A percentile compares a stretch with the other conserved stretches of the same genome.
Conservation (phyloP, 1,140 invertebrate species). For the Samia ricini region DNA sequence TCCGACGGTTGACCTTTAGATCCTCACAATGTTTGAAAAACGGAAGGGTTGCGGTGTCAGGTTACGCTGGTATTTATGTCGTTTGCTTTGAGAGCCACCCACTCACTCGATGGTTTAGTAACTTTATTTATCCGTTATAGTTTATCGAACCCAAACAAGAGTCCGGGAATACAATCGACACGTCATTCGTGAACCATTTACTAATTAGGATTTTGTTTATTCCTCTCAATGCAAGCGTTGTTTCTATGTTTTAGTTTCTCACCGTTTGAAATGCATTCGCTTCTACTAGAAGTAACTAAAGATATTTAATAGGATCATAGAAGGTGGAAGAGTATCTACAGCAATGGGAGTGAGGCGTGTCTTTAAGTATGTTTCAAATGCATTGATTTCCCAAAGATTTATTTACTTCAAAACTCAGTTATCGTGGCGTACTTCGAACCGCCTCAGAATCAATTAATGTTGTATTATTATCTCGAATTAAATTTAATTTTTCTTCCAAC, state of each 20-base stretch:
- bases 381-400: no score
- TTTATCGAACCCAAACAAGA: slow-evolving; percentile 27
- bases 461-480: no score
- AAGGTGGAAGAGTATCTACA: no score
- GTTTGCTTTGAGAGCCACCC: slow-evolving; percentile 15
- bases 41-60: neutral
- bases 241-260: neutral
- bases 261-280: neutral
- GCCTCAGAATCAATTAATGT: no score
- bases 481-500: no score
- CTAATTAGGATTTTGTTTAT: neutral
- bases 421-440: no score
- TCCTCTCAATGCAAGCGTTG: neutral
- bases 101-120: slow-evolving; percentile 22
- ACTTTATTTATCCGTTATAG: slow-evolving; percentile 30
- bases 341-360: no score
- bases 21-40: neutral
- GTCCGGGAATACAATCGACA: slow-evolving; percentile 2
- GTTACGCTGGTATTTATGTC: slow-evolving; percentile 8
- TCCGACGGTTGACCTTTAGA: slow-evolving; percentile 7
- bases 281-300: no score
- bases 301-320: no score
- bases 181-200: neutral
- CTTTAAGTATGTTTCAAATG: no score
- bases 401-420: no score